Conservation (phyloP, 2,797 vertebrate genomes). For the Scleropages formosus region DNA sequence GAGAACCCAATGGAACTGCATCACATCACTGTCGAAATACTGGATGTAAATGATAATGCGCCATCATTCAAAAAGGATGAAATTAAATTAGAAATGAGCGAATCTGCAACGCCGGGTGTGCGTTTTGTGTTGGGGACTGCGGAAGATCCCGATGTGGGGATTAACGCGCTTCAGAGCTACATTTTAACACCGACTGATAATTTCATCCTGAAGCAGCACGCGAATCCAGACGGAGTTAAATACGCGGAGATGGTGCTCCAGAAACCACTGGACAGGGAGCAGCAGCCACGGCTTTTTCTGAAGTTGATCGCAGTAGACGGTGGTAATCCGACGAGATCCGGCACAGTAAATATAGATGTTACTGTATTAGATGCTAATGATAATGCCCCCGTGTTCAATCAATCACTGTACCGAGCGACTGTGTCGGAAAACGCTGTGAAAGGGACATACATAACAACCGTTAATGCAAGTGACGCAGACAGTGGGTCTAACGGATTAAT, state of each 20-base stretch:
- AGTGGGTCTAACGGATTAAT: constrained; percentile 31
- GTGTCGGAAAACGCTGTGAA: constrained; percentile 43
- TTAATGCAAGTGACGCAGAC: constrained; percentile 59
- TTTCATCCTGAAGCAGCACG: constrained; percentile 45
- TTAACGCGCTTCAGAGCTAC: constrained; percentile 41
- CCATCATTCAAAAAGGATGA: constrained; percentile 39
- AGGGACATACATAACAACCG: constrained; percentile 40
- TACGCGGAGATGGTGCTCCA: constrained; percentile 53
- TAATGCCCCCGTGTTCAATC: constrained; percentile 56
- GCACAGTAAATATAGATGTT: constrained; percentile 50
- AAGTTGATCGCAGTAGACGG: constrained; percentile 58
- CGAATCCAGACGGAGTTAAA: constrained; percentile 37
- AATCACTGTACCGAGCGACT: constrained; percentile 46
- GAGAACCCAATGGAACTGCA: constrained; percentile 57
- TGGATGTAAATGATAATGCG: constrained; percentile 50
- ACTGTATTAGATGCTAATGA: constrained; percentile 50
- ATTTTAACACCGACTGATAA: constrained; percentile 30
- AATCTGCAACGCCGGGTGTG: constrained; percentile 29
- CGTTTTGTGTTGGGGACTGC: constrained; percentile 44
- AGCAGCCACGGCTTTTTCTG: constrained; percentile 44
- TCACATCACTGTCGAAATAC: constrained; percentile 45
- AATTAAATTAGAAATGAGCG: constrained; percentile 46
- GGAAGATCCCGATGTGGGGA: constrained; percentile 43
- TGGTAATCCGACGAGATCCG: constrained; percentile 54
- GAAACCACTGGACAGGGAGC: constrained; percentile 56